These are phyloP conservation scores for Lophius americanus DNA, from an alignment of 2,797 vertebrate species.

Conservation along the genomic window DNA sequence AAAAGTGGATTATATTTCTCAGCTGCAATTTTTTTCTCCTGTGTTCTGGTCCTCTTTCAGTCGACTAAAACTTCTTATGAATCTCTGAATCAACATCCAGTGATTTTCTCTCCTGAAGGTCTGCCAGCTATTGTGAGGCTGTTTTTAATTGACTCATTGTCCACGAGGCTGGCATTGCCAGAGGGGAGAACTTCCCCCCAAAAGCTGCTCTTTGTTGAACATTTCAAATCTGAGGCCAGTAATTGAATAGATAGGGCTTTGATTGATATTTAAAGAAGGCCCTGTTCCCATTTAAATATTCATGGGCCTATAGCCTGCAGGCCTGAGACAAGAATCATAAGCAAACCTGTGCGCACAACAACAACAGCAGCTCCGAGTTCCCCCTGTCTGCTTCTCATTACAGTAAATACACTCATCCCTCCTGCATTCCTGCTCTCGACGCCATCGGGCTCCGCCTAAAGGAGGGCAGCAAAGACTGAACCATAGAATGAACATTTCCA, in stretches of 20 bases:
- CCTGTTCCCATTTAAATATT: constrained; percentile 81
- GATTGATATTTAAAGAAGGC: constrained; percentile 84
- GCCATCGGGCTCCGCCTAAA: constrained; percentile 44
- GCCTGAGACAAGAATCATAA: constrained; percentile 70
- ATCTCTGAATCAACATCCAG: constrained; percentile 50
- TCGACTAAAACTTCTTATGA: constrained; percentile 48
- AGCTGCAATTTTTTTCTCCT: constrained; percentile 36
- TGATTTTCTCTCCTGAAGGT: constrained; percentile 51
- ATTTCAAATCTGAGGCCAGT: constrained; percentile 74
- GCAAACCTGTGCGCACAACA: constrained; percentile 66
- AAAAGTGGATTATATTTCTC: constrained; percentile 61
- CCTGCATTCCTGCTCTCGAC: constrained; percentile 52
- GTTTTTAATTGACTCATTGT: constrained; percentile 75
- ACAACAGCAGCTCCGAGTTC: constrained; percentile 72
- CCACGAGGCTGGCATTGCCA: constrained; percentile 70
- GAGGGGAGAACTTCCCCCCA: constrained; percentile 64
- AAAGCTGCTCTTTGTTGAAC: constrained; percentile 66
- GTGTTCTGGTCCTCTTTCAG: constrained; percentile 57
- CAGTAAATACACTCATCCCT: constrained; percentile 66
- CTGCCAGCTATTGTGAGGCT: constrained; percentile 55
- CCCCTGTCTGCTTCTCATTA: constrained; percentile 80
- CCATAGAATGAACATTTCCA: constrained; percentile 31
- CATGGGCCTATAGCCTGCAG: constrained; percentile 76
- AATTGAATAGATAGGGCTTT: constrained; percentile 80
- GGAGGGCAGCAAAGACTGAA: constrained; percentile 29